These are phyloP conservation scores for Hypanus sabinus DNA, from an alignment of 2,113 vertebrate genomes.

Conservation along the genomic window DNA sequence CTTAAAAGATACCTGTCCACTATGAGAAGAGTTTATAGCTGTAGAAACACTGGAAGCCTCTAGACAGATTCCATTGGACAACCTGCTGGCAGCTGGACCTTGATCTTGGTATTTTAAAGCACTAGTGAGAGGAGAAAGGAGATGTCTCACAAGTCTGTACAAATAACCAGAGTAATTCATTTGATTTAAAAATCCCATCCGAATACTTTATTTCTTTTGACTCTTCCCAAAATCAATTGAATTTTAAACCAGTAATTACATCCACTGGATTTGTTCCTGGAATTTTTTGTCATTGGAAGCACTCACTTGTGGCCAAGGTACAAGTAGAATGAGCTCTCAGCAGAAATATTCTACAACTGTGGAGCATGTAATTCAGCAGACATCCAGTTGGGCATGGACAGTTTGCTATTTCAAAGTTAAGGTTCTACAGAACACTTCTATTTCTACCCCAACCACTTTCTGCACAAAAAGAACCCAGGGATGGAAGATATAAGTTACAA, in stretches of 20 bases:
- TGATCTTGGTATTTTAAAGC: slow-evolving; percentile 48
- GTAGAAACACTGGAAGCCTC: slow-evolving; percentile 41
- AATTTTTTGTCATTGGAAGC: background rate
- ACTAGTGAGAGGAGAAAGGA: slow-evolving; percentile 40
- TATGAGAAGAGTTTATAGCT: slow-evolving; percentile 8
- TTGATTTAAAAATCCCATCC: background rate
- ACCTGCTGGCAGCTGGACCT: slow-evolving; percentile 40
- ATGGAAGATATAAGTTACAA: background rate
- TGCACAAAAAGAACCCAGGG: background rate
- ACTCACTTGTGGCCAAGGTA: too few species aligned
- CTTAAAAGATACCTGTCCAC: slow-evolving; percentile 20
- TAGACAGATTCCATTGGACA: slow-evolving; percentile 52
- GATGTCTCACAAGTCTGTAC: background rate
- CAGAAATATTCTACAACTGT: background rate
- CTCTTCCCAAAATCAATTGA: background rate
- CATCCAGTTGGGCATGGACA: background rate
- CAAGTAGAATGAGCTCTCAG: background rate
- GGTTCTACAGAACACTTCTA: background rate
- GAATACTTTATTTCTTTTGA: background rate
- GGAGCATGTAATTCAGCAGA: background rate
- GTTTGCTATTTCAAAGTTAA: background rate
- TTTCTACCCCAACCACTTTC: background rate
- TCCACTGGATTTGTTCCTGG: background rate
- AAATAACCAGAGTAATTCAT: background rate
- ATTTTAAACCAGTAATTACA: background rate